phyloP scores from a whole-genome alignment of 2,797 vertebrate genomes.

The Picus viridis region DNA sequence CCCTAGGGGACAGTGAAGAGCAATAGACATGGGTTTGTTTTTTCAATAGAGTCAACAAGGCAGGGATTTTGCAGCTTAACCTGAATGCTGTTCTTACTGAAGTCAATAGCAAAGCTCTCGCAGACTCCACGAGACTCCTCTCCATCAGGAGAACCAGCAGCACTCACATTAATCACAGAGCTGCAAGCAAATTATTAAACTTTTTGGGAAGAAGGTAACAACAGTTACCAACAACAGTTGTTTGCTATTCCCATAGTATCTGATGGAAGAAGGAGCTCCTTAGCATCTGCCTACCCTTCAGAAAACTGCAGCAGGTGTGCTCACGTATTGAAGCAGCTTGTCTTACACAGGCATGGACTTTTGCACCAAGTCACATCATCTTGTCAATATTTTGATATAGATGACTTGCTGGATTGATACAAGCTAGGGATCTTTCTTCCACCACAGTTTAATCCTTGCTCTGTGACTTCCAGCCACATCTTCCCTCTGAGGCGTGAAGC shows the following conservation, averaged over 20 bases:
- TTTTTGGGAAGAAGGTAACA: not conserved
- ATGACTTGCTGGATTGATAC: not conserved
- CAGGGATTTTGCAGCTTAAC: conserved; percentile 22
- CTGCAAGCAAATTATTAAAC: conserved; percentile 6
- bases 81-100: not conserved
- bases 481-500: not conserved
- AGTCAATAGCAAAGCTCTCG: conserved; percentile 11
- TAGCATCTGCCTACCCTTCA: not conserved
- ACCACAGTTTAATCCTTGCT: not conserved
- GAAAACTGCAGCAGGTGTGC: not conserved
- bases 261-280: conserved; percentile 1
- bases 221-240: not conserved
- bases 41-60: not conserved
- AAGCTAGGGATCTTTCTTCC: not conserved
- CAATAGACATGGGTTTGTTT: not conserved
- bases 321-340: not conserved
- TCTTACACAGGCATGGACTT: not conserved
- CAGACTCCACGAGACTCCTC: not conserved
- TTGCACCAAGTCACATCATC: not conserved
- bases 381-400: not conserved
- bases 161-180: not conserved
- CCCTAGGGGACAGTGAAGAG: not conserved
- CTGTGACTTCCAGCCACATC: not conserved
- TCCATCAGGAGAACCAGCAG: not conserved
- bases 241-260: not conserved